phyloP scores from a whole-genome alignment of 2,888 invertebrate genomes.

The Drosophila bunnanda region DNA sequence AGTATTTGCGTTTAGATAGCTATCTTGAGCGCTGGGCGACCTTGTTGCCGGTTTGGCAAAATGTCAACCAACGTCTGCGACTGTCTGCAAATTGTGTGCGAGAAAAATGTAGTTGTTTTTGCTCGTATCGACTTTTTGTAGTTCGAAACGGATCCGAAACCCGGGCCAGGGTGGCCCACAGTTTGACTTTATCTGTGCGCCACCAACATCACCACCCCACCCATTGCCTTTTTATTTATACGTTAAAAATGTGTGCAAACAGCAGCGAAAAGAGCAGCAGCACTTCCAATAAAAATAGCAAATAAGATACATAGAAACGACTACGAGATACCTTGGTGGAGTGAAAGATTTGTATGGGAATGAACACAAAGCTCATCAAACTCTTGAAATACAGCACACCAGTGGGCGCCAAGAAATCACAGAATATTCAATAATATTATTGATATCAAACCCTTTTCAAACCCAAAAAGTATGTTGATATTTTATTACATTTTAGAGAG shows the following conservation, averaged over 20 bases:
- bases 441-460: neutral
- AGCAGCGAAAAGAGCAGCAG: constrained; percentile 52
- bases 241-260: constrained; percentile 78
- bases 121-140: constrained; percentile 16
- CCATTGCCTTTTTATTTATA: constrained; percentile 67
- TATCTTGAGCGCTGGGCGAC: constrained; percentile 71
- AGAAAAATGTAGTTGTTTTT: constrained; percentile 45
- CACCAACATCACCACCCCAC: constrained; percentile 9
- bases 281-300: constrained; percentile 38
- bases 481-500: neutral
- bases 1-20: constrained; percentile 63
- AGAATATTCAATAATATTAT: neutral
- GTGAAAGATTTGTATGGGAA: neutral
- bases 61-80: constrained; percentile 70
- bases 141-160: constrained; percentile 30
- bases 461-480: neutral
- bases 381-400: neutral
- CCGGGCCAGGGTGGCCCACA: constrained; percentile 59
- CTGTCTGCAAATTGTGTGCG: constrained; percentile 55
- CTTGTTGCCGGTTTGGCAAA: constrained; percentile 73
- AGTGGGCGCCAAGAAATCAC: neutral
- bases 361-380: neutral
- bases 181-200: constrained; percentile 24
- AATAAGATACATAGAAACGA: constrained; percentile 10
- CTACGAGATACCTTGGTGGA: neutral